A percentile compares a stretch with the other conserved stretches of the same genome.
These are phyloP conservation scores for Montipora foliosa DNA, from an alignment of 64 coral and sea anemone species.

Conservation along the genomic window DNA sequence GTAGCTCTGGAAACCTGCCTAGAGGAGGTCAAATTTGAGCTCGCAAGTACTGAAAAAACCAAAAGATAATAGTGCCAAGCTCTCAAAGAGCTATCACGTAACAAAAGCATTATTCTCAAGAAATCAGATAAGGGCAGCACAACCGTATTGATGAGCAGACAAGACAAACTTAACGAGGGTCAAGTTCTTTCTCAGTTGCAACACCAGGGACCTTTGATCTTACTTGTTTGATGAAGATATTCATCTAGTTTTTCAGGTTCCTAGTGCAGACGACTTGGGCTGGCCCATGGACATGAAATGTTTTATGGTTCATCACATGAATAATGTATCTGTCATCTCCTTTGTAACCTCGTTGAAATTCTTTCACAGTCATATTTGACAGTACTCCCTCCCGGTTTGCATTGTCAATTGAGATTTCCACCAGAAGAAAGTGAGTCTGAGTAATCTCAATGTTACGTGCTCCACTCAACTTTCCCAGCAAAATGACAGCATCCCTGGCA, in stretches of 20 bases:
- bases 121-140: no score
- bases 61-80: no score
- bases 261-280: background rate
- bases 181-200: background rate
- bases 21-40: no score
- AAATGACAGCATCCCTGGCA: slow-evolving; percentile 57
- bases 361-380: slow-evolving; percentile 6
- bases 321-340: slow-evolving; percentile 1
- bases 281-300: background rate
- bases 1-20: no score
- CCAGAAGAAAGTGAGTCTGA: background rate
- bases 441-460: slow-evolving; percentile 29
- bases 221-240: background rate
- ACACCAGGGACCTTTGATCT: background rate
- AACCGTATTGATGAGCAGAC: no score
- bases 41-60: no score
- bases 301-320: background rate
- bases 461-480: slow-evolving; percentile 36
- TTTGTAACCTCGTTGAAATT: background rate
- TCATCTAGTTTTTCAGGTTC: slow-evolving; percentile 12
- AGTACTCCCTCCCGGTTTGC: background rate
- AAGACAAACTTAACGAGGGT: no score
- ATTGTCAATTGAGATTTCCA: background rate
- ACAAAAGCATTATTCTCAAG: no score
- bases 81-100: no score